Base-by-base conservation (phyloP, 1,140 invertebrate genomes). In the Eueides isabella region DNA sequence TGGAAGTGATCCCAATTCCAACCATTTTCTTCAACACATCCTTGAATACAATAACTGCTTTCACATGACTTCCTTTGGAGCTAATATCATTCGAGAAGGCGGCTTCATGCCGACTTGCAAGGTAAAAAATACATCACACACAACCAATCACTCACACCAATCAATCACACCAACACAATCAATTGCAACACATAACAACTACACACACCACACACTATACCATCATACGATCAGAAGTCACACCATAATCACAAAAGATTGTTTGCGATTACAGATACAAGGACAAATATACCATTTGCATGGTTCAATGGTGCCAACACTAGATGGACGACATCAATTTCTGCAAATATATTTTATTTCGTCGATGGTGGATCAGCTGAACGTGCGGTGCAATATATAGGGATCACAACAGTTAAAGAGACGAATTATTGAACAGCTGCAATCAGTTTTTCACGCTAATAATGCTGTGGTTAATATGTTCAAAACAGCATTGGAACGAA, bases 291-390 rank as follows among this genome's bases (percentile, higher is more conserved):
- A 90, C 83, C 82, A 90, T 80, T 73, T 76, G 71, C 67, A 80
- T 75, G 88, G 89, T 70, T 86, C 85, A 72, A 80, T 83, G 90
- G 64, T 75, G 74, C 75, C 86, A 90, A 71, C 72, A 91, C 74
- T 76, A 79, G 77, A 82, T 77, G 69, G 68, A 74, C 70, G 62
- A 55, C 74, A 86, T 83, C 79, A 85, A 88, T 89, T 87, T 82
- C 78, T 89, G 76, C 83, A 89, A 89, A 85, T 88, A 77, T 87
- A 88, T 80, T 90, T 88, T 67, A 93, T 93, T 80, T 80, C 74
- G 72, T 80, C 74, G 74, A 79, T 77, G 75, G n/a, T n/a, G n/a
- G n/a, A n/a, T n/a, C n/a, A n/a, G n/a, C n/a, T n/a, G n/a, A n/a
- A n/a, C n/a, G n/a, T n/a, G n/a, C n/a, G n/a, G n/a, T n/a, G n/a